phyloP scores from a whole-genome alignment of 2,113 vertebrate species.

The Marmota flaviventris region DNA sequence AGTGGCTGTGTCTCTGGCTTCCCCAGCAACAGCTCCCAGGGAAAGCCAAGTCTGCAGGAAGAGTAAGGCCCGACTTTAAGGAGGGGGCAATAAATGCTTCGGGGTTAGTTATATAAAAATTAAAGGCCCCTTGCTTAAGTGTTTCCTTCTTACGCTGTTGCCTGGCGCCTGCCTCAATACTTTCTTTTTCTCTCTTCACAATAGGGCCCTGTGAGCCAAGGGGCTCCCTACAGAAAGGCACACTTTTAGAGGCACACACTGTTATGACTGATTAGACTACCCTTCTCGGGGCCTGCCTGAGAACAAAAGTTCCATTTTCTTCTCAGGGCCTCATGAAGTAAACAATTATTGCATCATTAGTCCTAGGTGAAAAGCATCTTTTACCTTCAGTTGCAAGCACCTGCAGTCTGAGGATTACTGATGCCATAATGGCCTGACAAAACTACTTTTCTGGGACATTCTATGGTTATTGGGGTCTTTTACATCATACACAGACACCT shows the following conservation, averaged over 20 bases:
- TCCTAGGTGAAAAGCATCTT: constrained; percentile 72
- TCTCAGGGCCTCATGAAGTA: constrained; percentile 58
- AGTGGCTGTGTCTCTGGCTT: not conserved
- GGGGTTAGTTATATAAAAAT: constrained; percentile 62
- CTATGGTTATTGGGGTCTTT: not conserved
- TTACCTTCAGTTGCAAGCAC: not conserved
- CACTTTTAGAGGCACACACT: constrained; percentile 47
- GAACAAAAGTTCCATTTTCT: constrained; percentile 75
- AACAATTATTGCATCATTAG: constrained; percentile 74
- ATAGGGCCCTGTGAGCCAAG: constrained; percentile 71
- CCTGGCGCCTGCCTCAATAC: constrained; percentile 75
- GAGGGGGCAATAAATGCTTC: constrained; percentile 47
- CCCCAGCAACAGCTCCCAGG: constrained; percentile 15
- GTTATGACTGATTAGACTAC: constrained; percentile 52
- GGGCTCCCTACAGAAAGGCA: constrained; percentile 59
- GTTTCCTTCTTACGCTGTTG: constrained; percentile 64
- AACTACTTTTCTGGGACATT: not conserved
- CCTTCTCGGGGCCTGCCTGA: not conserved
- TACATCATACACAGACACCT: not conserved
- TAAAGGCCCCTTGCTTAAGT: constrained; percentile 64
- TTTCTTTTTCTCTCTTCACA: constrained; percentile 81
- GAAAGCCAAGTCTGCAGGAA: not conserved
- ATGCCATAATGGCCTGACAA: not conserved
- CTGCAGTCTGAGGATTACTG: not conserved
- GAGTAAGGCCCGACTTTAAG: not conserved